phyloP scores from a whole-genome alignment of 2,888 invertebrate genomes.

The Drosophila suboccidentalis region DNA sequence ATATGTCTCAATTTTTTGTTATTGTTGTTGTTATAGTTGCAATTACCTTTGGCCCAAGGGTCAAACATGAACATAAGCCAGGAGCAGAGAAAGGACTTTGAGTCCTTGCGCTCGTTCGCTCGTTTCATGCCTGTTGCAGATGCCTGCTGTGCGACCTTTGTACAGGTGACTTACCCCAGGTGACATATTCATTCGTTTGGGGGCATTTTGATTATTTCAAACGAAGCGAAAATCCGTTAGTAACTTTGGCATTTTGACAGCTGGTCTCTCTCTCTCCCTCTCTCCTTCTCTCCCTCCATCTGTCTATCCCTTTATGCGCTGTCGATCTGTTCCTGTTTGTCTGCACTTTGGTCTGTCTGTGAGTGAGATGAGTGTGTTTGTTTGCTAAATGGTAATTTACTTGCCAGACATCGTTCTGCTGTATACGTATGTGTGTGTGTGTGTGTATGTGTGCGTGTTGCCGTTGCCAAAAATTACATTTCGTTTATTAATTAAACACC shows the following conservation, averaged over 20 bases:
- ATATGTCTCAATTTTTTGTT: slow-evolving; percentile 58
- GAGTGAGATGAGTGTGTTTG: slow-evolving; percentile 8
- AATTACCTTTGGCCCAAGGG: slow-evolving; percentile 57
- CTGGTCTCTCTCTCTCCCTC: slow-evolving; percentile 14
- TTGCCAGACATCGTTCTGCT: slow-evolving; percentile 54
- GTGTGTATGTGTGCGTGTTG: slow-evolving; percentile 15
- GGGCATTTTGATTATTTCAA: slow-evolving; percentile 76
- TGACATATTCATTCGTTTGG: slow-evolving; percentile 73
- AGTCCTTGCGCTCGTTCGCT: slow-evolving; percentile 4
- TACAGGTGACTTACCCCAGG: slow-evolving; percentile 57
- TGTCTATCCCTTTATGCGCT: background rate
- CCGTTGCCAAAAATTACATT: slow-evolving; percentile 73
- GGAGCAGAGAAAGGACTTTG: slow-evolving; percentile 6
- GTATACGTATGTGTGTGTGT: slow-evolving; percentile 21
- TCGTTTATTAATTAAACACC: slow-evolving; percentile 77
- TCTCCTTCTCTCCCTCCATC: background rate
- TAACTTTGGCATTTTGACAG: slow-evolving; percentile 58
- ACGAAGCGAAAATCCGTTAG: slow-evolving; percentile 63
- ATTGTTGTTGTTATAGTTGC: slow-evolving; percentile 43
- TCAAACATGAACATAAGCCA: slow-evolving; percentile 4
- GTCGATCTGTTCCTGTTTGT: slow-evolving; percentile 11
- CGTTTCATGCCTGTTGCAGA: slow-evolving; percentile 39
- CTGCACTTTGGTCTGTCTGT: background rate
- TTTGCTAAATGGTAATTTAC: slow-evolving; percentile 70
- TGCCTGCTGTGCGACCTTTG: slow-evolving; percentile 45